phyloP scores from a whole-genome alignment of 1,140 invertebrate genomes.

The Drosophila guanche region DNA sequence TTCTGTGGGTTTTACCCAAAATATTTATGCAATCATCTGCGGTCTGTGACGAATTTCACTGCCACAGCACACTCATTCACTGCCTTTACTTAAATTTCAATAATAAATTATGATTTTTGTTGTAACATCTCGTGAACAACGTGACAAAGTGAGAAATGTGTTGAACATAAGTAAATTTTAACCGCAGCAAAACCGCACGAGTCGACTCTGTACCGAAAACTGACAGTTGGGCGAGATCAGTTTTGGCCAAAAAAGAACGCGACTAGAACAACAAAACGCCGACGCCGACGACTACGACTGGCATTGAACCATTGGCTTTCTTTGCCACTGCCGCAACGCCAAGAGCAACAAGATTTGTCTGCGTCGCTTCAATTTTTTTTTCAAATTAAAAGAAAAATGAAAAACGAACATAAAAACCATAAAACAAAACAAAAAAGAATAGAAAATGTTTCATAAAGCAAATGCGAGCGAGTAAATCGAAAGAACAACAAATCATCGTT shows the following conservation, averaged over 20 bases:
- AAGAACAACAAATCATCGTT: slow-evolving; percentile 78
- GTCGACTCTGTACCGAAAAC: slow-evolving; percentile 74
- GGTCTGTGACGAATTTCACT: slow-evolving; percentile 10
- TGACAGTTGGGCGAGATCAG: slow-evolving; percentile 83
- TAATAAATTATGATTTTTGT: slow-evolving; percentile 41
- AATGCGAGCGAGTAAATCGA: slow-evolving; percentile 60
- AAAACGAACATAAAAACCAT: slow-evolving; percentile 17
- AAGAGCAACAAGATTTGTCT: slow-evolving; percentile 77
- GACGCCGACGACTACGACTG: slow-evolving; percentile 72
- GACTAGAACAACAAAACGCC: slow-evolving; percentile 77
- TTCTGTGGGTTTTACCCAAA: slow-evolving; percentile 3
- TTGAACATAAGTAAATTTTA: slow-evolving; percentile 55
- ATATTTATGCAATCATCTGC: slow-evolving; percentile 35
- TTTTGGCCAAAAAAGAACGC: slow-evolving; percentile 72
- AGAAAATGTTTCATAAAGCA: slow-evolving; percentile 71
- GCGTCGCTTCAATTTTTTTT: slow-evolving; percentile 69
- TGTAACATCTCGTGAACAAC: slow-evolving; percentile 17
- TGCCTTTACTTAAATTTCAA: slow-evolving; percentile 15
- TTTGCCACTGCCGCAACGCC: slow-evolving; percentile 29
- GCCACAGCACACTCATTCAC: slow-evolving; percentile 8
- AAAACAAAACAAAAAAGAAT: slow-evolving; percentile 39
- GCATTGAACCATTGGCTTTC: slow-evolving; percentile 63
- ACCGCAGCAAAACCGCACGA: slow-evolving; percentile 69
- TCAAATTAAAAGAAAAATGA: slow-evolving; percentile 69
- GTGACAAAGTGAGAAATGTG: slow-evolving; percentile 66